Conservation (phyloP, 1,140 invertebrate genomes). For the Trinorchestia longiramus region DNA sequence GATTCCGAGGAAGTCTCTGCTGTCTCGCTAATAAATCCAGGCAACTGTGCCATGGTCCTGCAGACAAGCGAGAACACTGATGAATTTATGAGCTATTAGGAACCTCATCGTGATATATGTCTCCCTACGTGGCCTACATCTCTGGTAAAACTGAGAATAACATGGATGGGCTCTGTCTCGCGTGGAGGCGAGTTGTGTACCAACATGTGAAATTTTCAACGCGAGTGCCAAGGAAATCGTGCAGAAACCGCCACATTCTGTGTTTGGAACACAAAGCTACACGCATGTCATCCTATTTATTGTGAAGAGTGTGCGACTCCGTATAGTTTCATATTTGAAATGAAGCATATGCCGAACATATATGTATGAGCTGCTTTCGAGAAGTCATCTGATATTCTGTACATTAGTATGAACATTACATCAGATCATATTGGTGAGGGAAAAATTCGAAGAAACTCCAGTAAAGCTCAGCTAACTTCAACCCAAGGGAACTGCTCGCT, state of each 20-base stretch:
- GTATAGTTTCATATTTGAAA: neutral
- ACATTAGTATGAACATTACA: neutral
- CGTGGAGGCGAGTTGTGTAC: neutral
- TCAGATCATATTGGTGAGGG: neutral
- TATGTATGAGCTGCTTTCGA: neutral
- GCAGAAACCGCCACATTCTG: neutral
- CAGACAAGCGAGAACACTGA: neutral
- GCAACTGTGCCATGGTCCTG: neutral
- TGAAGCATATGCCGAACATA: neutral
- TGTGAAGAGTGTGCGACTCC: neutral
- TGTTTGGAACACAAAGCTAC: neutral
- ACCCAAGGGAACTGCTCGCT: neutral
- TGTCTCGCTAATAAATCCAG: constrained; percentile 19
- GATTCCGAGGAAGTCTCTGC: neutral
- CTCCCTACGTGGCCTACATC: neutral
- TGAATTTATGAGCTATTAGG: constrained; percentile 44
- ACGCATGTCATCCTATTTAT: neutral
- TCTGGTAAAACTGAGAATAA: neutral
- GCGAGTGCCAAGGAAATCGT: neutral
- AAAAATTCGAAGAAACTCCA: neutral
- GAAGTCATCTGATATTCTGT: neutral
- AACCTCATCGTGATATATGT: constrained; percentile 28
- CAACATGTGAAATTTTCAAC: neutral
- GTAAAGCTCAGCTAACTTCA: neutral
- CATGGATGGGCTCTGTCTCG: neutral